Percentiles rank a stretch among this genome's conserved stretches.
Conservation (phyloP, 2,797 vertebrate species). For the Pseudochirops corinnae region DNA sequence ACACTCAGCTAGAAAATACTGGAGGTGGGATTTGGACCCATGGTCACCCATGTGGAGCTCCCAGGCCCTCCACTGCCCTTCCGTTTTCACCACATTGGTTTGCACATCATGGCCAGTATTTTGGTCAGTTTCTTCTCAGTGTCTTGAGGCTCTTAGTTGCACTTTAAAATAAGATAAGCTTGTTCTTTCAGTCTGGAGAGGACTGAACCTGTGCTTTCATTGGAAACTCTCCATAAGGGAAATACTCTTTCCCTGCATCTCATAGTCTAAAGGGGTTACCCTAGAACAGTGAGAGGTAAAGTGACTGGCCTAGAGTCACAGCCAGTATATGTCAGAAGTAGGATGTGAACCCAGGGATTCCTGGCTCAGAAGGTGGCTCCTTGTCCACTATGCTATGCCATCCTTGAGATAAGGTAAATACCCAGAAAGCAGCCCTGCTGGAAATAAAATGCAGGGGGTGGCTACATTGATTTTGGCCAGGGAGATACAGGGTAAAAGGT, state of each 20-base stretch:
- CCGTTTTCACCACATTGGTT: not conserved
- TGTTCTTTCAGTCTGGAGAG: not conserved
- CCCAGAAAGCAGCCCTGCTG: not conserved
- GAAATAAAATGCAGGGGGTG: not conserved
- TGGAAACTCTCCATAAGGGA: not conserved
- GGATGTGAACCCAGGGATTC: not conserved
- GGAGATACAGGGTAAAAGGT: accelerated
- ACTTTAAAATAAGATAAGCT: not conserved
- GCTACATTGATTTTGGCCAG: not conserved
- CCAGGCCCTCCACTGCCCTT: not conserved
- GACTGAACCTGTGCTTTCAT: not conserved
- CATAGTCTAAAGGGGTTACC: not conserved
- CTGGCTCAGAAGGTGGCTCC: not conserved
- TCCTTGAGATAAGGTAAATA: not conserved
- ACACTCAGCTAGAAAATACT: not conserved
- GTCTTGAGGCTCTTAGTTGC: not conserved
- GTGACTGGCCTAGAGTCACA: not conserved
- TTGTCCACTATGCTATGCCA: not conserved
- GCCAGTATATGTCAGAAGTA: not conserved
- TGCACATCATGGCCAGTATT: not conserved
- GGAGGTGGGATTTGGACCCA: not conserved
- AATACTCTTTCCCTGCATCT: not conserved
- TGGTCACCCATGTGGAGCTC: not conserved
- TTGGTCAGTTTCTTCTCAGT: not conserved
- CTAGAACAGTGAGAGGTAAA: not conserved